Conservation (phyloP, 2,797 vertebrate species). For the Clarias pachynema region DNA sequence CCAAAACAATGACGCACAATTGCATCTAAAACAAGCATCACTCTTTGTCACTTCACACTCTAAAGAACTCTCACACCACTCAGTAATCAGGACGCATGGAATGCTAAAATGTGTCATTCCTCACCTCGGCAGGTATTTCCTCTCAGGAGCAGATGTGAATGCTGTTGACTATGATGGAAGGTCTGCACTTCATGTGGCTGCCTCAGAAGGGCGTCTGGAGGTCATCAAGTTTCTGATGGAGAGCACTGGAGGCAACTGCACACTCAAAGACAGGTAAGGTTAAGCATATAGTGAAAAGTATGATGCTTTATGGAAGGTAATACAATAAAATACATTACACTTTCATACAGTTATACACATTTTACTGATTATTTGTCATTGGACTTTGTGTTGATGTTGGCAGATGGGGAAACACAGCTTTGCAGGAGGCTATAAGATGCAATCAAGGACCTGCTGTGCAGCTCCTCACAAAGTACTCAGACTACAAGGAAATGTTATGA, state of each 20-base stretch:
- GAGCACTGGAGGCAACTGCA: constrained; percentile 61
- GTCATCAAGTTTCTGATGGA: constrained; percentile 72
- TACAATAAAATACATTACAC: not conserved
- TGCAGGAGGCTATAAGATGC: constrained; percentile 69
- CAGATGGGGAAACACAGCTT: constrained; percentile 74
- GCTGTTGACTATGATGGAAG: constrained; percentile 73
- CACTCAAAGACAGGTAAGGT: constrained; percentile 68
- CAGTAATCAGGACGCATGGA: constrained; percentile 24
- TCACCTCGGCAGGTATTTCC: constrained; percentile 67
- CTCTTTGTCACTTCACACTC: constrained; percentile 12
- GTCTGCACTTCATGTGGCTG: constrained; percentile 72
- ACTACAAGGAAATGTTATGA: constrained; percentile 50
- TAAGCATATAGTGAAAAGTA: not conserved
- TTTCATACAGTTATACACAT: not conserved
- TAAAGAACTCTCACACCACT: constrained; percentile 16
- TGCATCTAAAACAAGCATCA: constrained; percentile 26
- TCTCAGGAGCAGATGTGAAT: constrained; percentile 71
- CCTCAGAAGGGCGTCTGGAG: constrained; percentile 69
- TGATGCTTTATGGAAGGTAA: constrained; percentile 1
- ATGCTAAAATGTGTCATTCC: constrained; percentile 22
- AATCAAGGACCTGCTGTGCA: constrained; percentile 59
- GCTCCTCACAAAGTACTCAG: constrained; percentile 61
- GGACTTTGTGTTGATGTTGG: constrained; percentile 15
- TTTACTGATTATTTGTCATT: not conserved
- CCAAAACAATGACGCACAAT: not conserved